Conservation (phyloP, 2,888 invertebrate genomes). For the Trimorus sp. region DNA sequence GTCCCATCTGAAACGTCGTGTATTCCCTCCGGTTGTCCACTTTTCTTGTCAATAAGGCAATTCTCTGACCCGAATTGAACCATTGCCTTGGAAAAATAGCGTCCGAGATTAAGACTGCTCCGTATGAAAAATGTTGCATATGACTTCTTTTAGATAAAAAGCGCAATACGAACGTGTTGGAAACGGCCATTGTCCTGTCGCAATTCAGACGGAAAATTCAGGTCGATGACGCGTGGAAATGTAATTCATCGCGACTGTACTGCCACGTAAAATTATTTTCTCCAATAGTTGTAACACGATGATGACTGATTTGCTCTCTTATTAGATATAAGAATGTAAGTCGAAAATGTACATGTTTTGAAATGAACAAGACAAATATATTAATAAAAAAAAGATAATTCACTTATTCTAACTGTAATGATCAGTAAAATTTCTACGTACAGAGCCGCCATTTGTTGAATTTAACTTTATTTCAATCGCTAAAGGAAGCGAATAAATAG, state of each 20-base stretch:
- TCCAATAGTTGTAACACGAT: too few relatives aligned
- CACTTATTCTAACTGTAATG: too few relatives aligned
- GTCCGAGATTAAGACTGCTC: slow-evolving; percentile 48
- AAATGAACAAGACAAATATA: too few relatives aligned
- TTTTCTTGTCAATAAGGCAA: slow-evolving; percentile 80
- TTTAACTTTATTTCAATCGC: slow-evolving; percentile 34
- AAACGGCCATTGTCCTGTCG: slow-evolving; percentile 33
- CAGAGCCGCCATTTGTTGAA: too few relatives aligned
- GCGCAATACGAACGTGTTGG: slow-evolving; percentile 7
- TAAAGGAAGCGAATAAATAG: slow-evolving; percentile 41
- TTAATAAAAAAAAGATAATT: too few relatives aligned
- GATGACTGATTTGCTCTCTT: too few relatives aligned
- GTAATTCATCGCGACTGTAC: slow-evolving; percentile 46
- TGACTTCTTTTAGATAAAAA: slow-evolving; percentile 31
- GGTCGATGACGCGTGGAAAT: slow-evolving; percentile 50
- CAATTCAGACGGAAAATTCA: slow-evolving; percentile 56
- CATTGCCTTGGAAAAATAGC: slow-evolving; percentile 69
- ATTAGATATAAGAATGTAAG: too few relatives aligned
- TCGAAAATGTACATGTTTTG: too few relatives aligned
- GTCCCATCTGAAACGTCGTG: slow-evolving; percentile 80
- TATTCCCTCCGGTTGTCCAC: slow-evolving; percentile 73
- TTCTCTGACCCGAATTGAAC: slow-evolving; percentile 80
- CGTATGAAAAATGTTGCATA: slow-evolving; percentile 58
- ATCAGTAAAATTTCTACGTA: too few relatives aligned
- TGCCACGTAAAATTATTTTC: slow-evolving; percentile 48